Conservation (phyloP, 1,140 invertebrate genomes). For the Pseudobourletiella spinata region DNA sequence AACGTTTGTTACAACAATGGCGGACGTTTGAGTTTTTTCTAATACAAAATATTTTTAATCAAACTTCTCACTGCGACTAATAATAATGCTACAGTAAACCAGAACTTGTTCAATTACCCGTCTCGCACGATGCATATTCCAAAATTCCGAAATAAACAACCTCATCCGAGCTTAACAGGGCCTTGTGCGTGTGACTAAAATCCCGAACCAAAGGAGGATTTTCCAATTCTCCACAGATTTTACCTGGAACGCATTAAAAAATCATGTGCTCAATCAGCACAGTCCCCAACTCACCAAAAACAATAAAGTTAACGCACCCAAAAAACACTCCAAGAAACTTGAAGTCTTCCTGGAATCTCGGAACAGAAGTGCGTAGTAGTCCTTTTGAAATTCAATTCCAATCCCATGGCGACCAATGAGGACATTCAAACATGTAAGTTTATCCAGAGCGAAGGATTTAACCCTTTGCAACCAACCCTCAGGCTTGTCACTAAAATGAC, state of each 20-base stretch:
- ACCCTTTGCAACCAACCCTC: slow-evolving; percentile 29
- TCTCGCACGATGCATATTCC: slow-evolving; percentile 21
- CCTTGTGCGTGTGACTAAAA: slow-evolving; percentile 32
- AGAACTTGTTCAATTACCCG: no score
- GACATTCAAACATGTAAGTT: slow-evolving; percentile 27
- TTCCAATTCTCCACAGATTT: slow-evolving; percentile 24
- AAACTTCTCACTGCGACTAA: neutral
- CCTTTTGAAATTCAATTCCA: slow-evolving; percentile 23
- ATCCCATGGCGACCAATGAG: slow-evolving; percentile 34
- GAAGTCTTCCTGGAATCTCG: slow-evolving; percentile 24
- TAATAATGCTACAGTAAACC: no score
- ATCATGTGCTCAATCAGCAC: neutral
- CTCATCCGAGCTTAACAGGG: slow-evolving; percentile 19
- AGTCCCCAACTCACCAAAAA: neutral
- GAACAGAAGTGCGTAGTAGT: slow-evolving; percentile 31
- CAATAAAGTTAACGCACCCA: slow-evolving; percentile 6
- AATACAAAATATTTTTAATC: neutral
- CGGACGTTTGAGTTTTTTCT: slow-evolving; percentile 28
- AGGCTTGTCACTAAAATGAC: slow-evolving; percentile 28
- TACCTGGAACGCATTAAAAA: slow-evolving; percentile 14
- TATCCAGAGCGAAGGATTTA: slow-evolving; percentile 15
- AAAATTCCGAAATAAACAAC: slow-evolving; percentile 32
- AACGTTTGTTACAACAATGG: slow-evolving; percentile 26
- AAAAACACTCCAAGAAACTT: slow-evolving; percentile 29
- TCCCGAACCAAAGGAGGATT: slow-evolving; percentile 30